A percentile compares a stretch with the other conserved stretches of the same genome.
Evolutionary conservation across 2,113 vertebrate species (phyloP).

Genomic region (Amazona guildingii): DNA sequence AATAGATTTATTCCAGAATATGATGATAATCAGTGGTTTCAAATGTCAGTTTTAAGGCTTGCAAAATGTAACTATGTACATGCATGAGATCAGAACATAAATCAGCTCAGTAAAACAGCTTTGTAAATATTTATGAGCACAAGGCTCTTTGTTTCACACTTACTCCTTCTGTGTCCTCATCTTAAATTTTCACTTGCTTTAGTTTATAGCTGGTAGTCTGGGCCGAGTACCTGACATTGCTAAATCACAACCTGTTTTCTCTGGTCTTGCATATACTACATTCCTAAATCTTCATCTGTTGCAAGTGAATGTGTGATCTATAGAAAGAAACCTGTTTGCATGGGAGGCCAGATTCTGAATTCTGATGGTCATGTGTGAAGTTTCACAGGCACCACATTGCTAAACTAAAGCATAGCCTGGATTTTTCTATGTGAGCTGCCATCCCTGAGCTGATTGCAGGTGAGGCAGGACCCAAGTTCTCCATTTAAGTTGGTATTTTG

Average conservation of each 20-base stretch:
- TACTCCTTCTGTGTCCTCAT: background rate
- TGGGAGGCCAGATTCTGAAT: background rate
- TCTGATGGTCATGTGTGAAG: background rate
- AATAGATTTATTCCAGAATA: conserved; percentile 39
- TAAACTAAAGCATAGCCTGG: background rate
- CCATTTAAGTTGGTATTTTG: background rate
- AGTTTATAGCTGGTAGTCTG: conserved; percentile 10
- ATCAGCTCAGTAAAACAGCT: conserved; percentile 22
- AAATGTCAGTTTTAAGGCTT: conserved; percentile 32
- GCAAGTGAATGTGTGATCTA: background rate
- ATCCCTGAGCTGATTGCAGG: background rate
- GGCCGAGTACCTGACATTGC: background rate
- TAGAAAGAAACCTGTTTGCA: background rate
- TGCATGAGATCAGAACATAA: background rate
- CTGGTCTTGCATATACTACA: background rate
- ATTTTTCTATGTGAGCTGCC: background rate
- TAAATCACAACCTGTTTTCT: conserved; percentile 27
- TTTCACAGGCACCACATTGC: background rate
- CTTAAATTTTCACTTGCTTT: conserved; percentile 7
- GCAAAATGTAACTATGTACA: conserved; percentile 17
- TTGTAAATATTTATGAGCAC: conserved; percentile 50
- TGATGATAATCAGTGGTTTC: background rate
- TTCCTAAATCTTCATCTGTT: conserved; percentile 18
- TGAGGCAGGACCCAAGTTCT: background rate
- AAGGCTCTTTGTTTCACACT: background rate